These are phyloP conservation scores for Serripes groenlandicus DNA, from an alignment of 2,888 invertebrate genomes.

Conservation along the genomic window DNA sequence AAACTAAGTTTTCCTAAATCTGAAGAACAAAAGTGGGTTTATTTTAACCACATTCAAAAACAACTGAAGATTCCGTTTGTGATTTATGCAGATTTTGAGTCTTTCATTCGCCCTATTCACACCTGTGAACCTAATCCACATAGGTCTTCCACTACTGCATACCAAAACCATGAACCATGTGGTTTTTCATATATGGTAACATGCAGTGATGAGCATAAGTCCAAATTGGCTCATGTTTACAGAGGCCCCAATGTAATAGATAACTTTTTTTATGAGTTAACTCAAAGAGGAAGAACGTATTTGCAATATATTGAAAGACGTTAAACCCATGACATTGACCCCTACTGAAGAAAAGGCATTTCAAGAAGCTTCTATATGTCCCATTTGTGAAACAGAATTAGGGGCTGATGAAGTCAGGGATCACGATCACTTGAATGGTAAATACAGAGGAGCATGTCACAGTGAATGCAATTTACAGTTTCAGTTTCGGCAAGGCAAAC, in stretches of 20 bases:
- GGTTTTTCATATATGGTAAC: constrained; percentile 47
- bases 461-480: constrained; percentile 16
- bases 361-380: neutral
- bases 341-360: neutral
- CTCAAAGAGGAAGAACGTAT: constrained; percentile 47
- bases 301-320: constrained; percentile 13
- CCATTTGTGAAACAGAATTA: neutral
- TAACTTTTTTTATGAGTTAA: constrained; percentile 34
- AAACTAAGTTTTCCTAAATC: constrained; percentile 11
- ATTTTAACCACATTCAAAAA: constrained; percentile 11
- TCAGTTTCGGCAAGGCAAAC: constrained; percentile 9
- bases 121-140: constrained; percentile 17
- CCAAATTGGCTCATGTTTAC: constrained; percentile 46
- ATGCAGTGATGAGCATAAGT: constrained; percentile 34
- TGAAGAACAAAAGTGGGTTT: neutral
- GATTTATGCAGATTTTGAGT: constrained; percentile 53
- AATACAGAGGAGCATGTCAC: neutral
- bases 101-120: constrained; percentile 11
- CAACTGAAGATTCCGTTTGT: constrained; percentile 40
- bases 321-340: constrained; percentile 48
- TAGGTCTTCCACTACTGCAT: neutral
- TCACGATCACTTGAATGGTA: constrained; percentile 16
- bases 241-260: constrained; percentile 33
- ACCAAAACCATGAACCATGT: constrained; percentile 27
- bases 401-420: neutral